Evolutionary conservation across 2,113 vertebrate genomes (phyloP).

Genomic region (Oncorhynchus mykiss): DNA sequence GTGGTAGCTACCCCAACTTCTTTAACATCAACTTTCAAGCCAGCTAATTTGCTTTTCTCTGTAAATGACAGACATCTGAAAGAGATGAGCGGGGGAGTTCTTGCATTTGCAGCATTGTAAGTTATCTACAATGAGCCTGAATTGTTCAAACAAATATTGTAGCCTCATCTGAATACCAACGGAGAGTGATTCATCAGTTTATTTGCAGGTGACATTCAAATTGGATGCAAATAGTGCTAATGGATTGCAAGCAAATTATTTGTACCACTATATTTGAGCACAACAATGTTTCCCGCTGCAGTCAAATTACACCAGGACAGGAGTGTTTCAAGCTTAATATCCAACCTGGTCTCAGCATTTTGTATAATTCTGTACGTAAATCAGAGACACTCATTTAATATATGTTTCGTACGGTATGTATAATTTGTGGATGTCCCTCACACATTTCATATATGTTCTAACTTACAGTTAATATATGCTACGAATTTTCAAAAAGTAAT

Average conservation of each 20-base stretch:
- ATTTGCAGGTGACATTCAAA: conserved; percentile 50
- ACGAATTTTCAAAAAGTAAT: no score
- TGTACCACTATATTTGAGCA: background rate
- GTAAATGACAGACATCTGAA: background rate
- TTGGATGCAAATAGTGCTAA: conserved; percentile 56
- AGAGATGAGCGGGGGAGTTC: background rate
- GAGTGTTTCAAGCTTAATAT: background rate
- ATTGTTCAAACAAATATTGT: background rate
- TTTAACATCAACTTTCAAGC: background rate
- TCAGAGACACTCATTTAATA: no score
- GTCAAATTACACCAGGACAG: background rate
- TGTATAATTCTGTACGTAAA: no score
- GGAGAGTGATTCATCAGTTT: background rate
- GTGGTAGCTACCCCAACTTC: background rate
- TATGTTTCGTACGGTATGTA: no score
- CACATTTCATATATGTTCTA: no score
- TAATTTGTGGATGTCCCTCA: no score
- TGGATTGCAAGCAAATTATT: conserved; percentile 58
- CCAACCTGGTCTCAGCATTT: no score
- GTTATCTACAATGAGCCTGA: background rate
- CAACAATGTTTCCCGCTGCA: background rate
- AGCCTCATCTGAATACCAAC: background rate
- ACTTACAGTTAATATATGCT: no score
- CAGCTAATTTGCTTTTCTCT: background rate
- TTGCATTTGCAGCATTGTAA: background rate